Conservation (phyloP, 2,113 vertebrate genomes). For the Pterophyllum scalare region DNA sequence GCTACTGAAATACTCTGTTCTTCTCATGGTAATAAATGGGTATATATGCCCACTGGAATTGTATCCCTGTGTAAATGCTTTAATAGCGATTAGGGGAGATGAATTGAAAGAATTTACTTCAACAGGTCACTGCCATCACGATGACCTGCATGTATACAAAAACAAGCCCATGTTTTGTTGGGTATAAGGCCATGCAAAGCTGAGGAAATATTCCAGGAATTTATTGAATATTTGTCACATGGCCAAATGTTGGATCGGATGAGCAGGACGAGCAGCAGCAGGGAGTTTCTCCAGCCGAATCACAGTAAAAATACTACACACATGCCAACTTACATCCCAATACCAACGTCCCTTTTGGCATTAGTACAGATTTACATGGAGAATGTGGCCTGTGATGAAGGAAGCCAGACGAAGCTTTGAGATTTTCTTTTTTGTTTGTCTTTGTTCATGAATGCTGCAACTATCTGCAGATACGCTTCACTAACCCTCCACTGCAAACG, state of each 20-base stretch:
- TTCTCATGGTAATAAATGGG: constrained; percentile 44
- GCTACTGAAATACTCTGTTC: constrained; percentile 56
- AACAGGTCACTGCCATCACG: constrained; percentile 14
- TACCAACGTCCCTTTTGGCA: constrained; percentile 36
- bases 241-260: constrained; percentile 70
- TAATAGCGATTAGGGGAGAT: constrained; percentile 22
- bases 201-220: constrained; percentile 75
- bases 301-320: constrained; percentile 23
- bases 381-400: constrained; percentile 26
- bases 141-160: not conserved
- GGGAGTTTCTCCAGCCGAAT: constrained; percentile 42
- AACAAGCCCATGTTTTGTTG: constrained; percentile 44
- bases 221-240: constrained; percentile 80
- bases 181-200: constrained; percentile 57
- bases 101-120: constrained; percentile 45
- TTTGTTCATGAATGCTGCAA: constrained; percentile 22
- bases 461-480: constrained; percentile 48
- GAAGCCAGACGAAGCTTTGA: constrained; percentile 23
- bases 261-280: constrained; percentile 40
- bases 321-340: constrained; percentile 23
- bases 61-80: constrained; percentile 39
- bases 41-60: constrained; percentile 41
- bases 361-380: constrained; percentile 23
- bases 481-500: constrained; percentile 43
- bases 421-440: constrained; percentile 6